Evolutionary conservation across 2,113 vertebrate species (phyloP), one percentile per base, ranked within the genome.

Genomic region (Amia ocellicauda): DNA sequence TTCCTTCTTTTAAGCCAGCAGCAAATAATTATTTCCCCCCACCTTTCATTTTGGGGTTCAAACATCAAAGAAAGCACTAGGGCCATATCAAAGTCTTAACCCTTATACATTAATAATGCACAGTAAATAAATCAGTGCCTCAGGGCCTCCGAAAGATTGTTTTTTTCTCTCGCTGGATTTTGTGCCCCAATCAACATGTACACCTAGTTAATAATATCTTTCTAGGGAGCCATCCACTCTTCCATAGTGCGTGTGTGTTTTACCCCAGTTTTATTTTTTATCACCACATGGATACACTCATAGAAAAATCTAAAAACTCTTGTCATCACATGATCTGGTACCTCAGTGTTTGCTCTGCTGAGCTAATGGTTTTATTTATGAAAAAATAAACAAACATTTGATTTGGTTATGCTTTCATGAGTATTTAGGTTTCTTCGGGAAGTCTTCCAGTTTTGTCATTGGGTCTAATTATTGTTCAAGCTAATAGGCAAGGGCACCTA

Each of bases 1-100:
- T 40, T 58, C 29, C 41, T 23, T 41, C 43, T 58, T 65, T 60
- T 60, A 43, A 42, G 64, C 19, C 42, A 8, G 64, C 29, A 66
- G 64, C 57, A 29, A 43, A 66, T 56, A 60, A 43, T 4, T 7
- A n/a, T n/a, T n/a, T n/a, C n/a, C n/a, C n/a, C n/a, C 5, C 29
- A 20, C 23, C 13, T 42, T 63, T 54, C 52, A 47, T 7, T 68
- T 61, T 23, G 55, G 14, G 14, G 52, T 74, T n/a, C 60, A 74
- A 65, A 72, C 69, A 78, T 85, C 75, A 87, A 83, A 87, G 85
- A 52, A 45, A 73, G 65, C 71, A 74, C 62, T 72, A 69, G 52
- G 73, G 68, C 70, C 82, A 59, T 78, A 86, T 91, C 83, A 84
- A 85, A 89, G 76, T 86, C 73, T 85, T 88, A 86, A 79, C 81